These are phyloP conservation scores for Drosophila vallismaia DNA, from an alignment of 2,888 invertebrate genomes.

Conservation along the genomic window DNA sequence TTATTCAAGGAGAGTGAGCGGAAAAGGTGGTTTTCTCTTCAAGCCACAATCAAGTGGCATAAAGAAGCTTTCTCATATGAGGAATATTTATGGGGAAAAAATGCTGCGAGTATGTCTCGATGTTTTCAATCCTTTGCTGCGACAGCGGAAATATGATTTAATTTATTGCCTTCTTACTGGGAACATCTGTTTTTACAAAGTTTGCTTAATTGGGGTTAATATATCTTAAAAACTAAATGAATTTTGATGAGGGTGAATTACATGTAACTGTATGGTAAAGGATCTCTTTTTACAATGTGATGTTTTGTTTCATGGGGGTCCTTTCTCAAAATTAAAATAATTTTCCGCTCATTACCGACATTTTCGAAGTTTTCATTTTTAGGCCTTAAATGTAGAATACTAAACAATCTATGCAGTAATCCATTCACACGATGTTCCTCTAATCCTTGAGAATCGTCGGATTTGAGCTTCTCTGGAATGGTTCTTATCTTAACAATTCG, in stretches of 20 bases:
- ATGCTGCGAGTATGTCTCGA: constrained; percentile 38
- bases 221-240: constrained; percentile 40
- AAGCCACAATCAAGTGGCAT: constrained; percentile 68
- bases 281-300: constrained; percentile 2
- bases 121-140: constrained; percentile 54
- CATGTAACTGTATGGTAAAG: neutral
- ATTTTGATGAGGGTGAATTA: constrained; percentile 21
- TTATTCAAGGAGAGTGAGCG: constrained; percentile 50
- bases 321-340: constrained; percentile 9
- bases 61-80: constrained; percentile 56
- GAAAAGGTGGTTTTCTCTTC: constrained; percentile 8
- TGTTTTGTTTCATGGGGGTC: neutral
- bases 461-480: neutral
- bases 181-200: constrained; percentile 57
- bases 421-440: neutral
- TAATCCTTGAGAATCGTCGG: neutral
- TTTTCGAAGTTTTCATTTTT: neutral
- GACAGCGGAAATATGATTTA: constrained; percentile 44
- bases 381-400: constrained; percentile 13
- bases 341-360: constrained; percentile 2
- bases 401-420: constrained; percentile 4
- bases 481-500: constrained; percentile 42
- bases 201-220: constrained; percentile 57
- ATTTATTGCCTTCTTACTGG: constrained; percentile 64
- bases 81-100: constrained; percentile 60